Conservation (phyloP, 2,797 vertebrate genomes). For the Ispidina picta region DNA sequence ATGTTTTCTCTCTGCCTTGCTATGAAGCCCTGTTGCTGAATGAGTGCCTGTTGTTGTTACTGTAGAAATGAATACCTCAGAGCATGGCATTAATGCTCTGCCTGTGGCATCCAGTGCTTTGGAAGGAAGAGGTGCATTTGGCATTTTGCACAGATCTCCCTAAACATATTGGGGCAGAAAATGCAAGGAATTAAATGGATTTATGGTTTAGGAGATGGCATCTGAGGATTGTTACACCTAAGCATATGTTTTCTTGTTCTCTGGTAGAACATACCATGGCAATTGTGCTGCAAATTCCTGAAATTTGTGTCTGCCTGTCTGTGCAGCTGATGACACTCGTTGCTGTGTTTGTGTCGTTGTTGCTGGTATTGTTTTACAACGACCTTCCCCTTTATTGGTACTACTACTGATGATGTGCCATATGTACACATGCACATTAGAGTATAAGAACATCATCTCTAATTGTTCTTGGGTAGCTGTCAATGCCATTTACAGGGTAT, state of each 20-base stretch:
- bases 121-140: neutral
- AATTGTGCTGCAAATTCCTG: neutral
- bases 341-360: slow-evolving; percentile 19
- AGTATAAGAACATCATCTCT: slow-evolving; percentile 30
- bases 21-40: neutral
- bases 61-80: neutral
- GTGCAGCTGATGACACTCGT: slow-evolving; percentile 23
- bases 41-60: neutral
- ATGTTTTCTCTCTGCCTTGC: neutral
- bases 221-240: neutral
- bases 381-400: slow-evolving; percentile 43
- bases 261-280: neutral
- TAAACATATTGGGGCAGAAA: neutral
- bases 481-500: slow-evolving; percentile 3
- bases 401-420: slow-evolving; percentile 41
- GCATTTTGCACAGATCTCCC: neutral
- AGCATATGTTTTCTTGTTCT: slow-evolving; percentile 21
- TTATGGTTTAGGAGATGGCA: neutral
- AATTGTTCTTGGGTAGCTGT: slow-evolving; percentile 56
- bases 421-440: slow-evolving; percentile 51
- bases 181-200: neutral
- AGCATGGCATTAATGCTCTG: neutral
- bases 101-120: neutral
- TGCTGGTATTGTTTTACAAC: slow-evolving; percentile 19
- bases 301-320: slow-evolving; percentile 32